Base-by-base conservation (phyloP, 2,113 vertebrate genomes). In the Thryonomys swinderianus region DNA sequence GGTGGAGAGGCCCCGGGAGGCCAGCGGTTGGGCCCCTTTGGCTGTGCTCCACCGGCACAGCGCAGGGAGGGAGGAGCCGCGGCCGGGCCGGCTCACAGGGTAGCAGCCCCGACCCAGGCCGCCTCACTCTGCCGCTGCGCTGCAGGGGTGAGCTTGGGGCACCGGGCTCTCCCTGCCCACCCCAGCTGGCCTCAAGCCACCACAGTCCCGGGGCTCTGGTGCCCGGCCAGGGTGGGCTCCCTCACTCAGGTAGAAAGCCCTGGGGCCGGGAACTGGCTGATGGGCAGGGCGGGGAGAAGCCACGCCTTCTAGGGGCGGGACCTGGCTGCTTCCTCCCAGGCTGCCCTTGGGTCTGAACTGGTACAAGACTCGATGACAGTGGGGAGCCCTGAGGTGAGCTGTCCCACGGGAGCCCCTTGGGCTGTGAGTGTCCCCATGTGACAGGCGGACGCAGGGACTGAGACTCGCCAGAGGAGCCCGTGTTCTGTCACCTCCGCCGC, bases 341-440 rank as follows among this genome's bases (percentile, higher is more conserved):
- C 30, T 5, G 67, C 37, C 61, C 37, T n/a, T 1, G 45, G 13
- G 32, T 88, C 48, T 93, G 40, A 32, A 25, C 17, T 25, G 51
- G 61, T n/a, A 32, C 16, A 27, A 45, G 40, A 1, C 1, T 1
- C 3, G 30, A 5, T 45, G 25, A 45, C 40, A 27, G 6, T 8
- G 71, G 42, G 71, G 57, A 37, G 80, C 23, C 16, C 40, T 1
- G 0, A 10, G 0, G 21, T 0, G 73, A 62, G n/a, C 53, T 32
- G 30, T n/a, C 48, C 55, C 67, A 23, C 21, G 0, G 9, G 20
- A 73, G 8, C 74, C 79, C 53, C 1, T 0, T 0, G 2, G 34
- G 61, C 18, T 7, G 25, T 10, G n/a, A 11, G n/a, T 2, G 3
- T 55, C 59, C 73, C 61, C 11, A 0, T 11, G 1, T 51, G 14